Evolutionary conservation across 2,888 invertebrate species (phyloP).

Genomic region (Leptinotarsa haldemani): DNA sequence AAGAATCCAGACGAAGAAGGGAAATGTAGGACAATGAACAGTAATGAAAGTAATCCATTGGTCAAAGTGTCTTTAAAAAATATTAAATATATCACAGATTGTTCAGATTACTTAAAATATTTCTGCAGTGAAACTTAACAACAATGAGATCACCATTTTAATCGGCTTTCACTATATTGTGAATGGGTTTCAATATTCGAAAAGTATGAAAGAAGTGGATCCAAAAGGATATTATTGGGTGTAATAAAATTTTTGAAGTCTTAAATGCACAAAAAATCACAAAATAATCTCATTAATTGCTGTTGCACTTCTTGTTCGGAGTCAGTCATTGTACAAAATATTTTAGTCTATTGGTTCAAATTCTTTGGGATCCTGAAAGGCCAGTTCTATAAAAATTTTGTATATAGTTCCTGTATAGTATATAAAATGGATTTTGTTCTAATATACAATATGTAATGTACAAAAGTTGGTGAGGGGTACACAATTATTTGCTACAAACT

Average conservation of each 20-base stretch:
- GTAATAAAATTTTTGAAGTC: background rate
- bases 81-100: slow-evolving; percentile 41
- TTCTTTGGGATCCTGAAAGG: slow-evolving; percentile 47
- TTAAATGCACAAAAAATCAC: slow-evolving; percentile 21
- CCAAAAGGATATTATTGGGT: background rate
- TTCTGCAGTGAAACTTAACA: slow-evolving; percentile 36
- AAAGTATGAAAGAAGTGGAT: too few species aligned
- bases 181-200: background rate
- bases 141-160: slow-evolving; percentile 28
- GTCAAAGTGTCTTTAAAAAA: slow-evolving; percentile 33
- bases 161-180: slow-evolving; percentile 19
- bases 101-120: slow-evolving; percentile 37
- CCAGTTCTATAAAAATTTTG: slow-evolving; percentile 44
- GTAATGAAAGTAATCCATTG: slow-evolving; percentile 10
- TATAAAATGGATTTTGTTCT: slow-evolving; percentile 41
- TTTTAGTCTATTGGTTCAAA: slow-evolving; percentile 41
- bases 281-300: slow-evolving; percentile 30
- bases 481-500: slow-evolving; percentile 31
- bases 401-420: slow-evolving; percentile 43
- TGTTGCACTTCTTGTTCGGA: slow-evolving; percentile 32
- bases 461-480: slow-evolving; percentile 29
- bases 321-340: slow-evolving; percentile 37
- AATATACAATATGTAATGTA: slow-evolving; percentile 39
- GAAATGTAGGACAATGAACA: background rate
- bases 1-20: background rate